Evolutionary conservation across 2,797 vertebrate genomes (phyloP).

Genomic region (Esox lucius): DNA sequence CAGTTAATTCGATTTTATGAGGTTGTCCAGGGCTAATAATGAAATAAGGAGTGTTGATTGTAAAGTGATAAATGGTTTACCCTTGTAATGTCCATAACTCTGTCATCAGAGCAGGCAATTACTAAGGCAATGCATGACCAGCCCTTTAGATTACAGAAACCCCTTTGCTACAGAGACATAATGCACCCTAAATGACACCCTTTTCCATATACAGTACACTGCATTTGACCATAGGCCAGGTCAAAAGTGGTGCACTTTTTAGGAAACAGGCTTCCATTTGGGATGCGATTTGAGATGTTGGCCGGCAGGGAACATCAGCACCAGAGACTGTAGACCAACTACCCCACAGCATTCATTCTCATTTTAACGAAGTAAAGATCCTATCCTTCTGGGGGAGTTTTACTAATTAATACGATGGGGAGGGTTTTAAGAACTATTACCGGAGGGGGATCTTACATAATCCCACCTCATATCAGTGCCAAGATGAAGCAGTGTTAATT

Average conservation of each 20-base stretch:
- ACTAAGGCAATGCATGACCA: background rate
- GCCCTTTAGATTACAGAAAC: background rate
- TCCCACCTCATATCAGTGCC: background rate
- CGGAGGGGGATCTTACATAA: background rate
- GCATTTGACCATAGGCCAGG: background rate
- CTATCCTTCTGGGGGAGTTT: background rate
- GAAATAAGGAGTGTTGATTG: slow-evolving; percentile 3
- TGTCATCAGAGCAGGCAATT: background rate
- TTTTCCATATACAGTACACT: background rate
- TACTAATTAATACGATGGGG: background rate
- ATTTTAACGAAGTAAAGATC: background rate
- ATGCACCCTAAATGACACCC: background rate
- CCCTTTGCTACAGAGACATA: background rate
- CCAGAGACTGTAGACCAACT: background rate
- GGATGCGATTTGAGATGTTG: background rate
- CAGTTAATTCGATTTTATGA: background rate
- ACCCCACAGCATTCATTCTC: background rate
- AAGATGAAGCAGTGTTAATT: slow-evolving; percentile 26
- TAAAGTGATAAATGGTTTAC: slow-evolving; percentile 3
- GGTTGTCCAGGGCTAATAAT: background rate
- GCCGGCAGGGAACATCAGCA: background rate
- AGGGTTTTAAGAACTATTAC: slow-evolving; percentile 20
- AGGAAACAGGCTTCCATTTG: background rate
- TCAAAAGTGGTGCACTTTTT: background rate
- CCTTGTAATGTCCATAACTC: background rate